Evolutionary conservation across 2,797 vertebrate genomes (phyloP).

Genomic region (Scleropages formosus): DNA sequence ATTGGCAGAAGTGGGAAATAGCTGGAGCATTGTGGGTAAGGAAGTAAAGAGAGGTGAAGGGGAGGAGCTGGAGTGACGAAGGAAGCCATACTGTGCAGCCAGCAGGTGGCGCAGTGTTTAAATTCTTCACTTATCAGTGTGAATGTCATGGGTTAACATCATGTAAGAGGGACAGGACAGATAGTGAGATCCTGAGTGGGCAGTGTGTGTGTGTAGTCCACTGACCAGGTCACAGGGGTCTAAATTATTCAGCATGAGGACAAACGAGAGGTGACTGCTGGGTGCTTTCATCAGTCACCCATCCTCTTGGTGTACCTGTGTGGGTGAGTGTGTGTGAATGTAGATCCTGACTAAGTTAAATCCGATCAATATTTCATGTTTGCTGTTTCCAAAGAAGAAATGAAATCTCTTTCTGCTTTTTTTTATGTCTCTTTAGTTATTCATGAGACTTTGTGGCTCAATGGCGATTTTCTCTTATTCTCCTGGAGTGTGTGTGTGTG

Average conservation of each 20-base stretch:
- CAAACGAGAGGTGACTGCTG: too few species aligned
- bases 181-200: not conserved
- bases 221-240: too few species aligned
- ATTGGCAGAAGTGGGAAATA: constrained; percentile 1
- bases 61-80: too few species aligned
- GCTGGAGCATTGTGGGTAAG: not conserved
- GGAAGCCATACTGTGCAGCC: too few species aligned
- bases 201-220: not conserved
- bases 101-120: too few species aligned
- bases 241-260: too few species aligned
- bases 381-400: constrained; percentile 13
- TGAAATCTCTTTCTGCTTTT: constrained; percentile 3
- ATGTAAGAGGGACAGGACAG: too few species aligned
- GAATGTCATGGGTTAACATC: too few species aligned
- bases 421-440: constrained; percentile 8
- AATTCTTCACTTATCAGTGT: too few species aligned
- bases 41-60: constrained; percentile 1
- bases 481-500: too few species aligned
- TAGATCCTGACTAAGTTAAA: not conserved
- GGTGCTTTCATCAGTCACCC: too few species aligned
- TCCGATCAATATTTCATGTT: constrained; percentile 12
- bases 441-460: constrained; percentile 1
- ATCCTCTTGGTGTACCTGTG: not conserved
- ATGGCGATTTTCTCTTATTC: not conserved
- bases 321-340: constrained; percentile 16